Conservation (phyloP, 2,113 vertebrate species). For the Halichoerus grypus region DNA sequence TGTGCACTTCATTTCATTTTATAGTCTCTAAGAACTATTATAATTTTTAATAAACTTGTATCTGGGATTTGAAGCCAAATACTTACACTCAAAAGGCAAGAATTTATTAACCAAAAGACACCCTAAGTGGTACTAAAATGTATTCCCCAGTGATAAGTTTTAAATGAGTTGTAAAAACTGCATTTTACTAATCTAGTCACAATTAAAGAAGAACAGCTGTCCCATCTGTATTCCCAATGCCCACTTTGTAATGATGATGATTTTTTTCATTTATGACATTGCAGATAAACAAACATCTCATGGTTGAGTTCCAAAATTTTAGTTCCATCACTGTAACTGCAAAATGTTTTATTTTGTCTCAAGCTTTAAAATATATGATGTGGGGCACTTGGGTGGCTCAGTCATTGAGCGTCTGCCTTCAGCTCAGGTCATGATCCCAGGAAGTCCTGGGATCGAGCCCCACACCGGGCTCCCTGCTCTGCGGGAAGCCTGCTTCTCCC, state of each 20-base stretch:
- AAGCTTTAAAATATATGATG: neutral
- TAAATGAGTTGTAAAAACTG: slow-evolving; percentile 86
- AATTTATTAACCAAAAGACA: slow-evolving; percentile 88
- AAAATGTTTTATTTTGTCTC: slow-evolving; percentile 12
- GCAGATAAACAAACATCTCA: slow-evolving; percentile 79
- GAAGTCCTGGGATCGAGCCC: too few species aligned
- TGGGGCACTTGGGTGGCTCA: too few species aligned
- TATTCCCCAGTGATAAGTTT: slow-evolving; percentile 84
- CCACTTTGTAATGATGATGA: slow-evolving; percentile 81
- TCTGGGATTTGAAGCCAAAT: slow-evolving; percentile 87
- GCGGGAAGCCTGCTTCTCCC: too few species aligned
- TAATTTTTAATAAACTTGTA: slow-evolving; percentile 90
- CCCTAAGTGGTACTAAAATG: slow-evolving; percentile 86
- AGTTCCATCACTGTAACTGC: neutral
- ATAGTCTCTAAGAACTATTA: slow-evolving; percentile 88
- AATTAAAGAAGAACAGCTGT: slow-evolving; percentile 86
- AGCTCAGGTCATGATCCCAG: too few species aligned
- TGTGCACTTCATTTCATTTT: slow-evolving; percentile 89
- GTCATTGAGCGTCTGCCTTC: too few species aligned
- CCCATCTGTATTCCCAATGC: slow-evolving; percentile 78
- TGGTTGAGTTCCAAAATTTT: slow-evolving; percentile 79
- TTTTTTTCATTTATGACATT: slow-evolving; percentile 85
- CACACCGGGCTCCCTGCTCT: too few species aligned
- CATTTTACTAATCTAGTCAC: slow-evolving; percentile 88
- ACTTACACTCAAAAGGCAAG: slow-evolving; percentile 86